Percentiles rank a stretch among this genome's conserved stretches.
Evolutionary conservation across 1,140 invertebrate genomes (phyloP).

Genomic region (Micrasema minimum): DNA sequence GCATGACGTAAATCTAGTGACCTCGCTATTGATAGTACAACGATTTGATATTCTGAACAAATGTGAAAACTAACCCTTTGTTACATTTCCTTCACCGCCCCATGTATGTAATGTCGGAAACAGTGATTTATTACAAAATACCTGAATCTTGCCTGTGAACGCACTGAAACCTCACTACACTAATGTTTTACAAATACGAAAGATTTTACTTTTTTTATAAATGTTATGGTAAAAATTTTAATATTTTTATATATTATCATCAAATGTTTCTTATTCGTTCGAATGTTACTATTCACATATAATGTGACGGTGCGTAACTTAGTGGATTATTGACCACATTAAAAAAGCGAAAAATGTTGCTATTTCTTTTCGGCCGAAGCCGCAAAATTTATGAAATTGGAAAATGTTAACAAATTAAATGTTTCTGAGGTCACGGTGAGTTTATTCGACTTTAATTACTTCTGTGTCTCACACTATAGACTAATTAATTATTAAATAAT

Average conservation of each 20-base stretch:
- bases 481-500: slow-evolving; percentile 53
- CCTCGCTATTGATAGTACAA: slow-evolving; percentile 35
- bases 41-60: slow-evolving; percentile 39
- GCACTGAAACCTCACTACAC: slow-evolving; percentile 31
- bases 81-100: slow-evolving; percentile 18
- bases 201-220: slow-evolving; percentile 39
- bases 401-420: slow-evolving; percentile 38
- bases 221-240: slow-evolving; percentile 31
- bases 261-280: slow-evolving; percentile 18
- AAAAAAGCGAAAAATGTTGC: slow-evolving; percentile 49
- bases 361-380: slow-evolving; percentile 47
- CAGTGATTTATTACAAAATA: not conserved
- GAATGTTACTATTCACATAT: slow-evolving; percentile 36
- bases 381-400: slow-evolving; percentile 39
- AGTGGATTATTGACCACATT: slow-evolving; percentile 46
- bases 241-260: slow-evolving; percentile 43
- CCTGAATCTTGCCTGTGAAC: slow-evolving; percentile 7
- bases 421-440: slow-evolving; percentile 45
- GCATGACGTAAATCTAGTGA: not conserved
- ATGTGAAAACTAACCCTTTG: slow-evolving; percentile 24
- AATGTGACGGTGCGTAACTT: slow-evolving; percentile 34
- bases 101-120: not conserved
- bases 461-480: slow-evolving; percentile 51
- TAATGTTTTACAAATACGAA: slow-evolving; percentile 18
- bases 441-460: slow-evolving; percentile 51